A percentile compares a stretch with the other conserved stretches of the same genome.
These are phyloP conservation scores for Mirounga angustirostris DNA, from an alignment of 2,113 vertebrate genomes.

Conservation along the genomic window DNA sequence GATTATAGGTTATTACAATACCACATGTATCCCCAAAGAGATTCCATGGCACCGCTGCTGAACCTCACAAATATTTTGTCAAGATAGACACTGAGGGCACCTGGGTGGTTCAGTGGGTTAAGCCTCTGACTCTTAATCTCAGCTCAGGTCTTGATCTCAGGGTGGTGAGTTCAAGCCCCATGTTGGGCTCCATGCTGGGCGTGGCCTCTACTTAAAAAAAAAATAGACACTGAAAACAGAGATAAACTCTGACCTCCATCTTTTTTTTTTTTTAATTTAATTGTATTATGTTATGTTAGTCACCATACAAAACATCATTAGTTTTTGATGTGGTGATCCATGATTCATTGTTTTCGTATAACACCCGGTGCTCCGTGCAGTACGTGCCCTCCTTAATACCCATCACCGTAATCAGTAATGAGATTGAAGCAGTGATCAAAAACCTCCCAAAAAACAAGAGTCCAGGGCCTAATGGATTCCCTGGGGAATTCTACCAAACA, in stretches of 20 bases:
- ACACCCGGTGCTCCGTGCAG: too few species aligned
- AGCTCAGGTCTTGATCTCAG: neutral
- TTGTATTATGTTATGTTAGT: too few species aligned
- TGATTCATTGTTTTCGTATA: too few species aligned
- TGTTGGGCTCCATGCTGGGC: neutral
- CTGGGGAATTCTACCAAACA: too few species aligned
- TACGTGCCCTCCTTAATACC: too few species aligned
- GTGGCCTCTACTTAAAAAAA: neutral
- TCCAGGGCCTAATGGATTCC: too few species aligned
- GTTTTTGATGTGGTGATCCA: too few species aligned
- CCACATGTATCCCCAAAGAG: neutral
- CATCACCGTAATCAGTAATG: too few species aligned
- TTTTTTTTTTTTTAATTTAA: neutral
- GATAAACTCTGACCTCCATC: conserved; percentile 67
- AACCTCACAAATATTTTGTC: neutral
- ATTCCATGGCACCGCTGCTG: neutral
- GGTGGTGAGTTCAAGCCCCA: neutral
- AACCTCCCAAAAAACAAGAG: too few species aligned
- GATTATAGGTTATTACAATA: neutral
- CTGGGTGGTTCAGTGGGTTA: neutral
- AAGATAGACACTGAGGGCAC: neutral
- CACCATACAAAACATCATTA: too few species aligned
- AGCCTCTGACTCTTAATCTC: neutral
- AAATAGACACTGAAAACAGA: neutral
- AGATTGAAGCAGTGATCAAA: too few species aligned